Base-by-base conservation (phyloP, 1,140 invertebrate genomes). In the Aphelenchoides avenae region DNA sequence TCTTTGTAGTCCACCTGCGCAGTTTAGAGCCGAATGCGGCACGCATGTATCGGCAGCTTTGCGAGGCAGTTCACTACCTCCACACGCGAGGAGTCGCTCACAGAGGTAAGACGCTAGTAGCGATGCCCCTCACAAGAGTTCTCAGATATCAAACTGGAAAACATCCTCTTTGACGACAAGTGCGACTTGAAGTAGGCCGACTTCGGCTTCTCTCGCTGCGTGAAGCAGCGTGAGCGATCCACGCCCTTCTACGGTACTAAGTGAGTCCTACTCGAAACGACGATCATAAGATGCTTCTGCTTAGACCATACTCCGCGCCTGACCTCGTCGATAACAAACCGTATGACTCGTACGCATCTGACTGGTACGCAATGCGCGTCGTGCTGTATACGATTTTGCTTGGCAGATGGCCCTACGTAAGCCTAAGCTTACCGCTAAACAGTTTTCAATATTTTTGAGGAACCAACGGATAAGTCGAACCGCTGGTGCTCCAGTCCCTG, bases 171-270 rank as follows among this genome's bases (percentile, higher is more conserved):
- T 34, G 94, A 91, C 77, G 92, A 96, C 79, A 89, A 91, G 85
- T 92, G 93, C 18, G 92, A 96, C 76, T 92, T 98, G 0, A 97
- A 97, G 79, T 79, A 97, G 59, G 93, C 92, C n/a, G 91, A 94
- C 81, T 88, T 88, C 82, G 80, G 80, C 34, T 80, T 81, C 15
- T 89, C 90, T 27, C 44, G 53, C 40, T 20, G 26, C 11, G 26
- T 50, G 9, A n/a, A n/a, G 11, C 22, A 6, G 3, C 27, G 40
- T 26, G 11, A 37, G 18, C 9, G 22, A n/a, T 54, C 52, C 15
- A 54, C 50, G 0, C 48, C 52, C 9, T 54, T 49, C 26, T 54
- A 44, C 15, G 52, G 52, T 1, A 54, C 52, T 1, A n/a, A 24
- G 44, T 46, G 34, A n/a, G 34, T 24, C n/a, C n/a, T n/a, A 11